Conservation (phyloP, 2,888 invertebrate species). For the Drosophila mulleri region DNA sequence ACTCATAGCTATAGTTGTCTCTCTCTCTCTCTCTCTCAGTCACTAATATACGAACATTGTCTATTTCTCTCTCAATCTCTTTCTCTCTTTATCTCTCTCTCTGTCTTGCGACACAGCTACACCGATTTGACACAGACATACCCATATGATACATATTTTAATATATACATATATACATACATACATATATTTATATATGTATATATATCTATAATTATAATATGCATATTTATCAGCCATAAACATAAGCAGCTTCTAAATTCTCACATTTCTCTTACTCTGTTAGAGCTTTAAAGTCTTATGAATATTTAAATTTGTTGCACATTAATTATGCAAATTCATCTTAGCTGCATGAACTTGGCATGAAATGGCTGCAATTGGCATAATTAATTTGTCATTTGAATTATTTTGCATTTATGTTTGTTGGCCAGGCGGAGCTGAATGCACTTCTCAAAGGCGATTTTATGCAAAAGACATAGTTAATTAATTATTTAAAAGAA, state of each 20-base stretch:
- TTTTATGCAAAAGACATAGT: conserved; percentile 12
- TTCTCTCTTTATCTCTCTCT: too few relatives aligned
- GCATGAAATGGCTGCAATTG: background rate
- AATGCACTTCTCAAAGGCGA: conserved; percentile 1
- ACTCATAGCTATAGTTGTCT: too few relatives aligned
- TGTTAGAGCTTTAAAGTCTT: background rate
- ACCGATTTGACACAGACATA: too few relatives aligned
- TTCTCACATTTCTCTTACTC: too few relatives aligned
- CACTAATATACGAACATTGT: too few relatives aligned
- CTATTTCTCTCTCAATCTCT: too few relatives aligned
- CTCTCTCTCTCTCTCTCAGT: too few relatives aligned
- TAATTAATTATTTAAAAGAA: conserved; percentile 33
- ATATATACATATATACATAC: too few relatives aligned
- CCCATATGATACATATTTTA: too few relatives aligned
- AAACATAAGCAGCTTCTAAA: background rate
- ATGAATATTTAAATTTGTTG: background rate
- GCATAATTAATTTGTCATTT: conserved; percentile 11
- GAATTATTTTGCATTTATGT: conserved; percentile 9
- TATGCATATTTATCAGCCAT: background rate
- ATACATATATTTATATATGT: too few relatives aligned
- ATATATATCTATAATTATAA: background rate
- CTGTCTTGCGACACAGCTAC: too few relatives aligned
- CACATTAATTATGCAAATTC: conserved; percentile 2
- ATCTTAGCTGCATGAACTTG: background rate
- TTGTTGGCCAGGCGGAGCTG: background rate